These are phyloP conservation scores for Linnaemya tessellans DNA, from an alignment of 2,888 invertebrate genomes.

Conservation along the genomic window DNA sequence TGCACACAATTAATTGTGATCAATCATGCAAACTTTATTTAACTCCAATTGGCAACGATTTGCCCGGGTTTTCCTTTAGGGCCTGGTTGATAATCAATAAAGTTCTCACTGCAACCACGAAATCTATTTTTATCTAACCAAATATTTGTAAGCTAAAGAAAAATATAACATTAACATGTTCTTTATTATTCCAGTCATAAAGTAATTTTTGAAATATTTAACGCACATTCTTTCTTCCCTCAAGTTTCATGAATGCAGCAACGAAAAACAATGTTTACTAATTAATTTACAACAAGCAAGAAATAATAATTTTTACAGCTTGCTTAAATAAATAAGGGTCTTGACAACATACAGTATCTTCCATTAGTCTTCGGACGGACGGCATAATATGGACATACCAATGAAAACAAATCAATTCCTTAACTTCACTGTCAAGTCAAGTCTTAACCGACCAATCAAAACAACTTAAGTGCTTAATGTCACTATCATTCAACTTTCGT, in stretches of 20 bases:
- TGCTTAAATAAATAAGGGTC: constrained; percentile 17
- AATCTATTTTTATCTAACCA: background rate
- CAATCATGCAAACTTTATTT: background rate
- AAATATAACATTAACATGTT: background rate
- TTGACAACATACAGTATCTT: constrained; percentile 18
- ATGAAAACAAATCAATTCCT: too few species aligned
- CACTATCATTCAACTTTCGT: too few species aligned
- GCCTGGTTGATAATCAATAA: background rate
- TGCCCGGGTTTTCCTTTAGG: background rate
- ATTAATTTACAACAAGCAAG: constrained; percentile 20
- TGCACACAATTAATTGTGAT: too few species aligned
- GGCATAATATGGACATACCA: too few species aligned
- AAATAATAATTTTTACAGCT: background rate
- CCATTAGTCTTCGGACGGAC: background rate
- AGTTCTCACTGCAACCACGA: background rate
- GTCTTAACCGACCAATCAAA: too few species aligned
- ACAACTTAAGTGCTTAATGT: too few species aligned
- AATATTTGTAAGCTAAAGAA: constrained; percentile 14
- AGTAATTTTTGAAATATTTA: constrained; percentile 20
- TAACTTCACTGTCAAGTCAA: too few species aligned
- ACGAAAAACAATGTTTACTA: constrained; percentile 28
- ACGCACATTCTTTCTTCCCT: constrained; percentile 5
- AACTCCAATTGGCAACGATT: background rate
- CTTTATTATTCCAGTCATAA: constrained; percentile 29
- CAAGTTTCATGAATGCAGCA: constrained; percentile 2